Evolutionary conservation across 37 sponge, comb jelly and placozoan species (phyloP).

Genomic region (Hormiphora californensis): DNA sequence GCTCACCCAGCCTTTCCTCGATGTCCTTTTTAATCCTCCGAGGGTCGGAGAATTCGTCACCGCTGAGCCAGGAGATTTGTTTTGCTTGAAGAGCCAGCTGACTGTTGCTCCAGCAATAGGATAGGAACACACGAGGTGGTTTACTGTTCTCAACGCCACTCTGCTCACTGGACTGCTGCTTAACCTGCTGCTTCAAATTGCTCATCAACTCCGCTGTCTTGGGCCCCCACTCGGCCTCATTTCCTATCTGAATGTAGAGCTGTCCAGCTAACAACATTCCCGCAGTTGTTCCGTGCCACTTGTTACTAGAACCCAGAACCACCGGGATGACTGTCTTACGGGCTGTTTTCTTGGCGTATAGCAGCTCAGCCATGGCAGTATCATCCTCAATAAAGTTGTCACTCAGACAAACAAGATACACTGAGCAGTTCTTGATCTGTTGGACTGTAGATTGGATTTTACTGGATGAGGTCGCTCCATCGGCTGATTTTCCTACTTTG

Average conservation of each 20-base stretch:
- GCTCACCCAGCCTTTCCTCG: background rate
- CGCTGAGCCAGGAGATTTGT: background rate
- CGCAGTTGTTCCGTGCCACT: background rate
- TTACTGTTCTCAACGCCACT: background rate
- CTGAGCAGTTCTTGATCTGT: background rate
- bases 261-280: background rate
- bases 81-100: background rate
- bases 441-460: background rate
- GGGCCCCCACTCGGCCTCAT: background rate
- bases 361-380: background rate
- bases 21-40: background rate
- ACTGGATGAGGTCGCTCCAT: background rate
- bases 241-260: background rate
- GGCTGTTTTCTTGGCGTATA: background rate
- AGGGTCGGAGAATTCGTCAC: background rate
- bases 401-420: slow-evolving; percentile 1
- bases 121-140: background rate
- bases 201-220: background rate
- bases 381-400: background rate
- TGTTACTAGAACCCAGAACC: background rate
- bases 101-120: background rate
- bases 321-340: background rate
- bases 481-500: background rate
- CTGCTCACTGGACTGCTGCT: background rate
- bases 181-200: background rate